Conservation (phyloP, 1,140 invertebrate genomes). For the Chlorops oryzae region DNA sequence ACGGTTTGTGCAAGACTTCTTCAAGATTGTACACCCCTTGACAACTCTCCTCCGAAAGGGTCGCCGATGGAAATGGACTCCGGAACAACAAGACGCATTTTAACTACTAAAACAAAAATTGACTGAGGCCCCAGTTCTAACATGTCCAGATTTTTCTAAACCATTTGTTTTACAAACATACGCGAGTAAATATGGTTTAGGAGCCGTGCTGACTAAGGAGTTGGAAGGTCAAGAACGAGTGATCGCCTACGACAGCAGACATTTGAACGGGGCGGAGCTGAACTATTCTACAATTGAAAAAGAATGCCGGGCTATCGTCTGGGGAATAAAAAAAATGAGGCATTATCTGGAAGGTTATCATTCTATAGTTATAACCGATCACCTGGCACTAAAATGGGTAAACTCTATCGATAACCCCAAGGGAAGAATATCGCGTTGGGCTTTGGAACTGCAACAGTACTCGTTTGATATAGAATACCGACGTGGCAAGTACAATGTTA, state of each 20-base stretch:
- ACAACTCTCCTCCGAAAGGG: conserved; percentile 20
- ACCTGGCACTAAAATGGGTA: conserved; percentile 37
- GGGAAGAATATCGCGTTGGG: conserved; percentile 21
- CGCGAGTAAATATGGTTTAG: conserved; percentile 5
- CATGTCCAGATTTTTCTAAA: conserved; percentile 16
- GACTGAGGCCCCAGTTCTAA: too few species aligned
- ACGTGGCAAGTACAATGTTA: too few species aligned
- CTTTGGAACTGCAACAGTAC: conserved; percentile 18
- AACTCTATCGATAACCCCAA: conserved; percentile 28
- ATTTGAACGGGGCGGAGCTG: too few species aligned
- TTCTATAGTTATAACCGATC: conserved; percentile 2
- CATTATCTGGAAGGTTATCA: conserved; percentile 3
- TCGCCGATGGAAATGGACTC: conserved; percentile 5
- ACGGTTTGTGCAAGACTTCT: conserved; percentile 35
- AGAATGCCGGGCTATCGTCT: conserved; percentile 1
- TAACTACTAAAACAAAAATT: conserved; percentile 6
- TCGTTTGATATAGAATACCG: too few species aligned
- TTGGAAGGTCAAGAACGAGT: neutral
- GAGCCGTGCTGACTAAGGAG: neutral
- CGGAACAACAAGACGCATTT: conserved; percentile 6
- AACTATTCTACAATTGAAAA: too few species aligned
- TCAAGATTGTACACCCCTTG: conserved; percentile 30
- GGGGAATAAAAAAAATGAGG: conserved; percentile 5
- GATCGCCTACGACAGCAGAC: too few species aligned
- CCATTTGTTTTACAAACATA: conserved; percentile 6